These are phyloP conservation scores for Suillia variegata DNA, from an alignment of 2,888 invertebrate species.

Conservation along the genomic window DNA sequence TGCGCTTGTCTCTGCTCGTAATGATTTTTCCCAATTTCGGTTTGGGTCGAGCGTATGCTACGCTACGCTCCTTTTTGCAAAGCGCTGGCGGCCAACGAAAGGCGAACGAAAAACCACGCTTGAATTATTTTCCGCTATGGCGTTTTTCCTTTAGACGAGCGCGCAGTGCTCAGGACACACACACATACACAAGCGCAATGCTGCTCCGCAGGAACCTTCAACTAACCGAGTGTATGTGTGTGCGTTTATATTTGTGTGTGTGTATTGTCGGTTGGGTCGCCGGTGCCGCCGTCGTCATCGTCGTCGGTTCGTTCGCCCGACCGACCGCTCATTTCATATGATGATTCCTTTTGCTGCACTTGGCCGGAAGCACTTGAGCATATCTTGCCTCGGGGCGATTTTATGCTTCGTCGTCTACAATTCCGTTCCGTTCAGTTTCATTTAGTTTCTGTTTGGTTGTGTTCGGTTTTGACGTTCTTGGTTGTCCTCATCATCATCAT, in stretches of 20 bases:
- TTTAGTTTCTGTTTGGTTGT: conserved; percentile 1
- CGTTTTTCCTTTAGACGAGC: neutral
- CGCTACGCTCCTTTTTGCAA: neutral
- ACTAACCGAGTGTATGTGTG: neutral
- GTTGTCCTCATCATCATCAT: neutral
- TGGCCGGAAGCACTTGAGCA: conserved; percentile 3
- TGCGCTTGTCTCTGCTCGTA: neutral
- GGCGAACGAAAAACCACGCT: neutral
- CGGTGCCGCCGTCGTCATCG: too few relatives aligned
- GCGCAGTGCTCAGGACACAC: neutral
- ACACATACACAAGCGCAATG: neutral
- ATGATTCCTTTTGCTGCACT: neutral
- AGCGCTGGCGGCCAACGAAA: neutral
- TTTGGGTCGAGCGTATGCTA: too few relatives aligned
- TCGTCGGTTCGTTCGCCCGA: neutral
- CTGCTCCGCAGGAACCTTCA: neutral
- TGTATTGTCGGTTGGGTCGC: too few relatives aligned
- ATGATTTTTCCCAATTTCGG: neutral
- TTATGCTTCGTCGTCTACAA: conserved; percentile 1
- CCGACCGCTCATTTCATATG: too few relatives aligned
- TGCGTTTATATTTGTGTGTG: too few relatives aligned
- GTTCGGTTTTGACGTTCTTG: conserved; percentile 3
- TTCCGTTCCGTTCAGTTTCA: neutral
- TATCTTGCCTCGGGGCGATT: neutral
- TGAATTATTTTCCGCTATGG: conserved; percentile 1